Evolutionary conservation across 1,140 invertebrate species (phyloP).

Genomic region (Cyphomyrmex costatus): DNA sequence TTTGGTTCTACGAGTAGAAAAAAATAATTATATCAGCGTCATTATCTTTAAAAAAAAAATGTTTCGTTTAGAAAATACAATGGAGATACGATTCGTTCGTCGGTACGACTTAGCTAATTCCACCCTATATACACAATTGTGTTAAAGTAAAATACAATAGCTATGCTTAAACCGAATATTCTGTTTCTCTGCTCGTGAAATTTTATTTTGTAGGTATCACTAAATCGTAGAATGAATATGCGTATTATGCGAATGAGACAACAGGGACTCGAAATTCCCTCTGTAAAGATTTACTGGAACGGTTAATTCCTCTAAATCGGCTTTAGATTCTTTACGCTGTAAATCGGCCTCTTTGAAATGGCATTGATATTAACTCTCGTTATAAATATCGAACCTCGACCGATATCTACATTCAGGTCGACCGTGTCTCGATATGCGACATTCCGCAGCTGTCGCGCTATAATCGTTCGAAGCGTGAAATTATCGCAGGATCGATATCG

Average conservation of each 20-base stretch:
- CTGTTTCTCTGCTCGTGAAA: background rate
- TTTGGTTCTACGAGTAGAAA: too few relatives aligned
- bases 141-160: background rate
- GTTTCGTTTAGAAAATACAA: too few relatives aligned
- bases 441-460: conserved; percentile 73
- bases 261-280: background rate
- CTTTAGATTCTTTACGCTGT: conserved; percentile 27
- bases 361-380: conserved; percentile 57
- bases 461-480: conserved; percentile 76
- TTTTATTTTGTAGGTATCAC: background rate
- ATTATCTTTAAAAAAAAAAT: too few relatives aligned
- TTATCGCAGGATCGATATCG: conserved; percentile 74
- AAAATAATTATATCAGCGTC: too few relatives aligned
- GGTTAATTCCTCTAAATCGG: conserved; percentile 37
- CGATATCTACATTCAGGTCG: conserved; percentile 62
- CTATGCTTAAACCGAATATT: background rate
- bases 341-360: conserved; percentile 36
- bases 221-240: background rate
- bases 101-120: too few relatives aligned
- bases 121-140: too few relatives aligned
- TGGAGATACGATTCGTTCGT: too few relatives aligned
- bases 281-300: background rate
- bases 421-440: conserved; percentile 64
- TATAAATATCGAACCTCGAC: conserved; percentile 58
- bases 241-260: background rate